These are phyloP conservation scores for Coendou prehensilis DNA, from an alignment of 2,797 vertebrate species.

Conservation along the genomic window DNA sequence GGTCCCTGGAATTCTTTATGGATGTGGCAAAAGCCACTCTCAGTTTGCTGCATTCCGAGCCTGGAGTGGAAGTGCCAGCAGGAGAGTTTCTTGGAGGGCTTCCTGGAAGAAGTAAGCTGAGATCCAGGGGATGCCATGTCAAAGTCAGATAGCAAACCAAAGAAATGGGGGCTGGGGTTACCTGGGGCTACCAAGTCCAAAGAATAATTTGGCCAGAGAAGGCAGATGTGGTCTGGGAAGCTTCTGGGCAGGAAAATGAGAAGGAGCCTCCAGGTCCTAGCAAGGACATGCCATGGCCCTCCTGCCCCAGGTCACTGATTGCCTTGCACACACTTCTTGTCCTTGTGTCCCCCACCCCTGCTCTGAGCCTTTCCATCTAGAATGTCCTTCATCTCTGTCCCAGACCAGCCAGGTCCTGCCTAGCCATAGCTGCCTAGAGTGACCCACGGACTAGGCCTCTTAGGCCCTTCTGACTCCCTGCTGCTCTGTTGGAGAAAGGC, in stretches of 20 bases:
- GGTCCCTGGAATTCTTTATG: neutral
- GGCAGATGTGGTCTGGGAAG: neutral
- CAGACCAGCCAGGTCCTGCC: no score
- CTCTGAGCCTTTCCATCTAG: neutral
- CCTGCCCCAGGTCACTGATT: neutral
- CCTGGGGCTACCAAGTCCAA: neutral
- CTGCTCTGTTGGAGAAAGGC: neutral
- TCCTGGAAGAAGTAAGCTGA: neutral
- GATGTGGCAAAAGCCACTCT: neutral
- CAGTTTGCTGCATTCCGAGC: neutral
- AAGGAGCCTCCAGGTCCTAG: neutral
- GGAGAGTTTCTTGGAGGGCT: neutral
- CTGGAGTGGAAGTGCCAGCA: neutral
- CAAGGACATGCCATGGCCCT: no score
- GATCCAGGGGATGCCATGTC: neutral
- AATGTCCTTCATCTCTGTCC: neutral
- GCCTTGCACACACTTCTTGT: neutral
- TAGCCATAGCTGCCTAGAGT: neutral
- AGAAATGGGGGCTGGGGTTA: no score
- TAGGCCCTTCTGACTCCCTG: neutral
- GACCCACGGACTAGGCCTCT: neutral
- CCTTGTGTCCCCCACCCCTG: neutral
- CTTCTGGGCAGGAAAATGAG: neutral
- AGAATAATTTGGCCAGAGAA: neutral
- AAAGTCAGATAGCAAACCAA: neutral